Conservation (phyloP, 2,888 invertebrate genomes). For the Griposia aprilina region DNA sequence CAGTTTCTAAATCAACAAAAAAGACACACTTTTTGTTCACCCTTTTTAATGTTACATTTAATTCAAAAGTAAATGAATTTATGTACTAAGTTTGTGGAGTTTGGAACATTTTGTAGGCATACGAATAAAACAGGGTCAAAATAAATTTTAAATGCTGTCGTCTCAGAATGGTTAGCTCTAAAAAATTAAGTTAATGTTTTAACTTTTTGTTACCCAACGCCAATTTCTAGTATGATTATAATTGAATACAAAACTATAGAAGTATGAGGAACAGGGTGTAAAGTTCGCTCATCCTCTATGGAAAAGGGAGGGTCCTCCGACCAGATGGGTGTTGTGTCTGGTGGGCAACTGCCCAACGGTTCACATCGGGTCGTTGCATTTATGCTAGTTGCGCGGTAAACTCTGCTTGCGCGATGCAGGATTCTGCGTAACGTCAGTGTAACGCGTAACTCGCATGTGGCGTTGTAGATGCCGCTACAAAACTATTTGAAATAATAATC, state of each 20-base stretch:
- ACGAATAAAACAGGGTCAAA: constrained; percentile 23
- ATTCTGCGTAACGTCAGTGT: too few species aligned
- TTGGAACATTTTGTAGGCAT: constrained; percentile 37
- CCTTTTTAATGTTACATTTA: constrained; percentile 59
- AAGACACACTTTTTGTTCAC: constrained; percentile 43
- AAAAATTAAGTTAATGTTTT: constrained; percentile 10
- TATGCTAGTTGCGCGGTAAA: too few species aligned
- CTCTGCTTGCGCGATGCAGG: too few species aligned
- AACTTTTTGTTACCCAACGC: constrained; percentile 1
- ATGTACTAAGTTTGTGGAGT: constrained; percentile 54
- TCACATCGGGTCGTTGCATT: too few species aligned
- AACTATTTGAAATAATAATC: background rate
- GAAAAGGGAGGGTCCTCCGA: too few species aligned
- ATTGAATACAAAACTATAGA: background rate
- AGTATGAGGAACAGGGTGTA: too few species aligned
- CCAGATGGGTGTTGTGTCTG: too few species aligned
- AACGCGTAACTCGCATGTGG: too few species aligned
- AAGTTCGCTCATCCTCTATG: too few species aligned
- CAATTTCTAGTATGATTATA: background rate
- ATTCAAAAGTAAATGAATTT: constrained; percentile 57
- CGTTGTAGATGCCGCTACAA: too few species aligned
- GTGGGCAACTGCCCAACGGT: too few species aligned
- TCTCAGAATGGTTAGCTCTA: constrained; percentile 15
- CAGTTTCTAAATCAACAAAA: constrained; percentile 56
- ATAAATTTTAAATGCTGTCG: constrained; percentile 14